These are phyloP conservation scores for Neopipo cinnamomea DNA, from an alignment of 2,113 vertebrate genomes.

Conservation along the genomic window DNA sequence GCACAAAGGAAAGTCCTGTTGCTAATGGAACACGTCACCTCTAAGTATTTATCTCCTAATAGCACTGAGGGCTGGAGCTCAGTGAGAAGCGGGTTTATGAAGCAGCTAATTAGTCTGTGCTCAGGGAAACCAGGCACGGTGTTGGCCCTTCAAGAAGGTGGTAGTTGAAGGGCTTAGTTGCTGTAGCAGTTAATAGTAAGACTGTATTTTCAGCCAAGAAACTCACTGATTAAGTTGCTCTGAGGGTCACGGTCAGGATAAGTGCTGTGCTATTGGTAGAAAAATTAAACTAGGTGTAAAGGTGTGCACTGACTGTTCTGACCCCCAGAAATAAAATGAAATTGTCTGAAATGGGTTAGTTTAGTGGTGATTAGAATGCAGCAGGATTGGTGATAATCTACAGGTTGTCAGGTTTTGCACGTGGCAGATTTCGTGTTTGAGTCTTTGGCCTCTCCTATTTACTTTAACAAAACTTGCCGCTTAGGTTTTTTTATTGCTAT, in stretches of 20 bases:
- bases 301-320: background rate
- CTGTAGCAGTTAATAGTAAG: background rate
- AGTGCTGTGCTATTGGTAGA: background rate
- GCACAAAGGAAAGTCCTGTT: background rate
- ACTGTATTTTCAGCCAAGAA: background rate
- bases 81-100: background rate
- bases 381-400: background rate
- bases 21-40: background rate
- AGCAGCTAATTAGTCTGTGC: background rate
- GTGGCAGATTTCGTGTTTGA: background rate
- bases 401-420: background rate
- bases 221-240: background rate
- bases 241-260: background rate
- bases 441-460: background rate
- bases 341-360: background rate
- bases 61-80: background rate
- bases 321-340: background rate
- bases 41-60: background rate
- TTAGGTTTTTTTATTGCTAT: background rate
- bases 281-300: background rate
- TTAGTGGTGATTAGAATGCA: background rate
- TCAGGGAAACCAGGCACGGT: background rate
- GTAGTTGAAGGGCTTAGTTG: background rate
- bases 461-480: rapidly evolving
- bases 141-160: background rate